Percentiles rank a stretch among this genome's conserved stretches.
These are phyloP conservation scores for Leptobrachium leishanense DNA, from an alignment of 2,113 vertebrate genomes.

Conservation along the genomic window DNA sequence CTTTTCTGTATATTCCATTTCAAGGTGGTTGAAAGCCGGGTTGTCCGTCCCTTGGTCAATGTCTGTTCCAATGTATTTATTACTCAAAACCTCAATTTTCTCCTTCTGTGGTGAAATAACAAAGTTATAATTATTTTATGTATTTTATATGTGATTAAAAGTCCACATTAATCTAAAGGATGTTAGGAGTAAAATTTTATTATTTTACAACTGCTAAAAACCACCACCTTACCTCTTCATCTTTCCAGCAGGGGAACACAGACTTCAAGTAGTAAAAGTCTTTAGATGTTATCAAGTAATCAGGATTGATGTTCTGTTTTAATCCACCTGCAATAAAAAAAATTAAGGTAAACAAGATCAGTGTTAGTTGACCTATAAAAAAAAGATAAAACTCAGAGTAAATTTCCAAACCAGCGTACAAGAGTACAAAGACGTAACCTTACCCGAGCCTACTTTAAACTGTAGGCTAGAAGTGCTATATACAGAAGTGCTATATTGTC, in stretches of 20 bases:
- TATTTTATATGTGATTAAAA: too few relatives aligned
- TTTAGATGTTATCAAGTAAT: constrained; percentile 59
- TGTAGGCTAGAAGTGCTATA: too few relatives aligned
- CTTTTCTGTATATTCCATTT: constrained; percentile 60
- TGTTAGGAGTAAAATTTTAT: too few relatives aligned
- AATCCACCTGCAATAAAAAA: constrained; percentile 60
- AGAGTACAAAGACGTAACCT: too few relatives aligned
- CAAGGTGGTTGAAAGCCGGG: constrained; percentile 70
- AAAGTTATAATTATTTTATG: too few relatives aligned
- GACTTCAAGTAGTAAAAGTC: constrained; percentile 59
- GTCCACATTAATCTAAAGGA: too few relatives aligned
- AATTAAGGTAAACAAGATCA: not conserved
- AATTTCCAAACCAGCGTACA: too few relatives aligned
- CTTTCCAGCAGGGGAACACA: constrained; percentile 51
- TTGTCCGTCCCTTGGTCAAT: constrained; percentile 66
- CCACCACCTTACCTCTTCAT: constrained; percentile 55
- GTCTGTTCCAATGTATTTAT: constrained; percentile 48
- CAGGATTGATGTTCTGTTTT: constrained; percentile 56
- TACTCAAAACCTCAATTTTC: constrained; percentile 58
- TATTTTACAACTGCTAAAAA: not conserved
- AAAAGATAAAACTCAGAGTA: too few relatives aligned
- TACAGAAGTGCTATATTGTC: too few relatives aligned
- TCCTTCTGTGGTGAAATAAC: constrained; percentile 57
- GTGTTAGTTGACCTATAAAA: too few relatives aligned
- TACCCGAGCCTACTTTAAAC: too few relatives aligned